Percentiles rank a stretch among this genome's conserved stretches.
These are phyloP conservation scores for Ptychoptera albimana DNA, from an alignment of 2,888 invertebrate species.

Conservation along the genomic window DNA sequence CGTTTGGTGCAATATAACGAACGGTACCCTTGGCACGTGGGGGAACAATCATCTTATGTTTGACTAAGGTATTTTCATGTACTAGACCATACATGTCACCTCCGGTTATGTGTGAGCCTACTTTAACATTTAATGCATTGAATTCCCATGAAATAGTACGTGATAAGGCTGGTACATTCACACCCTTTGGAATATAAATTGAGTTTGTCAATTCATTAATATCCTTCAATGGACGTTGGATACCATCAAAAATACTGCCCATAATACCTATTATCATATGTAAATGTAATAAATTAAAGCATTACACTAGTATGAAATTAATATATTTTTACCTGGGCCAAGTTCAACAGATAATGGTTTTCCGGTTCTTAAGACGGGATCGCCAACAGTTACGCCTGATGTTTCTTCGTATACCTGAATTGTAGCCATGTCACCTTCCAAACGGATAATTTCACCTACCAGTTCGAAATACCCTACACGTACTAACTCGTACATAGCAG, in stretches of 20 bases:
- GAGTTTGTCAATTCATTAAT: conserved; percentile 85
- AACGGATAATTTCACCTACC: conserved; percentile 98
- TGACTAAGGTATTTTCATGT: conserved; percentile 93
- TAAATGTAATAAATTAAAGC: too few relatives aligned
- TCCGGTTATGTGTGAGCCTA: conserved; percentile 96
- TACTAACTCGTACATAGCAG: conserved; percentile 99
- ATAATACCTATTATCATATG: conserved; percentile 46
- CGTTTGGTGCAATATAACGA: conserved; percentile 83
- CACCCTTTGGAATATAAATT: conserved; percentile 99
- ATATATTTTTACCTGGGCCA: conserved; percentile 57
- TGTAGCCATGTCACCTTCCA: conserved; percentile 99
- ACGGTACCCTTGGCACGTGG: conserved; percentile 94
- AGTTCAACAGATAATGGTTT: conserved; percentile 98
- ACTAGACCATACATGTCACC: conserved; percentile 95
- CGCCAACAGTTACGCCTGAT: conserved; percentile 98
- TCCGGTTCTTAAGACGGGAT: conserved; percentile 95
- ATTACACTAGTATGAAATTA: too few relatives aligned
- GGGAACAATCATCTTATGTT: conserved; percentile 90
- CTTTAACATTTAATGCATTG: conserved; percentile 66
- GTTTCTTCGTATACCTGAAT: conserved; percentile 97
- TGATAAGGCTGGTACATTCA: conserved; percentile 85
- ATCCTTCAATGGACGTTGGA: conserved; percentile 95
- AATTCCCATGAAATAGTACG: conserved; percentile 82
- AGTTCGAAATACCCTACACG: conserved; percentile 95
- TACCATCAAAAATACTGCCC: conserved; percentile 99